Evolutionary conservation across 1,140 invertebrate species (phyloP).

Genomic region (Rhopalosiphum maidis): DNA sequence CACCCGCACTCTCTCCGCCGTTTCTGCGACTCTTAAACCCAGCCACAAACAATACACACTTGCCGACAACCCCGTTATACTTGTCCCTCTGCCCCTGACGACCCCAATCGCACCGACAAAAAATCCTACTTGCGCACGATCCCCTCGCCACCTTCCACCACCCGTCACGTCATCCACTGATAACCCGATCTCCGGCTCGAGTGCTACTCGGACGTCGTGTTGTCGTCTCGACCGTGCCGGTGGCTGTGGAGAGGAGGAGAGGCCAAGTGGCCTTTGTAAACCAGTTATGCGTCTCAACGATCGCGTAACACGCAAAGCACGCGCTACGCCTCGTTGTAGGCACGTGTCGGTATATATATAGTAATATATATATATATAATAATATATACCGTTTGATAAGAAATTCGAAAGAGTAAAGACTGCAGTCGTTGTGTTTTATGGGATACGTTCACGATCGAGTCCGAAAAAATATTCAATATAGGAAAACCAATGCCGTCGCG

Average conservation of each 20-base stretch:
- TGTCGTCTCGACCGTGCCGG: neutral
- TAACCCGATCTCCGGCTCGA: neutral
- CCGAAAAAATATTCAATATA: neutral
- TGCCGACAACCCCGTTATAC: neutral
- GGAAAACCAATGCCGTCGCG: neutral
- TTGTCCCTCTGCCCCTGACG: neutral
- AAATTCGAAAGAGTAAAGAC: neutral
- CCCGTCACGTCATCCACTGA: too few relatives aligned
- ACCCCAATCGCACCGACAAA: neutral
- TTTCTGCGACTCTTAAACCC: conserved; percentile 46
- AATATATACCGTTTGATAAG: neutral
- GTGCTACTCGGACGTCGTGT: neutral
- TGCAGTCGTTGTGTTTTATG: neutral
- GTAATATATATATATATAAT: neutral
- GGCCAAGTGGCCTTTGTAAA: neutral
- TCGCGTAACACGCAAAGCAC: neutral
- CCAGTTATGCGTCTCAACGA: neutral
- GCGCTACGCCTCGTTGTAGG: neutral
- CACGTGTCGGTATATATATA: neutral
- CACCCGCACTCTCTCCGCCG: conserved; percentile 41
- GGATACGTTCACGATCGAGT: neutral
- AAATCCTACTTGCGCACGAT: neutral
- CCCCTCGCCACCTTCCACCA: neutral
- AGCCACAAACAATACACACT: neutral
- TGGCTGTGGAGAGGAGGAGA: neutral